Evolutionary conservation across 2,797 vertebrate genomes (phyloP).

Genomic region (Morelia viridis): DNA sequence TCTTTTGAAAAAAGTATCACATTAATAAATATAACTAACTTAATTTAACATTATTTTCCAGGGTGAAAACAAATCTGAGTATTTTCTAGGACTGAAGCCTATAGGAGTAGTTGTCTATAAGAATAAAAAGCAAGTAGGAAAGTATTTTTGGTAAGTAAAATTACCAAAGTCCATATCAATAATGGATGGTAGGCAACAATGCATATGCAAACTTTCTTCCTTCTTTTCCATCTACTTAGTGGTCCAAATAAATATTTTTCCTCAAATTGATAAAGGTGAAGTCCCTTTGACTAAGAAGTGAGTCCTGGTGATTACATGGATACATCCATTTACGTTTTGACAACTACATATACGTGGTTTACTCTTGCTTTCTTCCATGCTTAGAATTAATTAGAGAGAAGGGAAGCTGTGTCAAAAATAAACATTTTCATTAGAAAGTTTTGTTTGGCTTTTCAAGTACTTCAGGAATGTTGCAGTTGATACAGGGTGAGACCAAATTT

Average conservation of each 20-base stretch:
- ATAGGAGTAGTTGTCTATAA: constrained; percentile 88
- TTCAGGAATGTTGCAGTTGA: too few relatives aligned
- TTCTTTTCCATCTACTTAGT: background rate
- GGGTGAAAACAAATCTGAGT: constrained; percentile 89
- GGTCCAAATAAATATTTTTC: background rate
- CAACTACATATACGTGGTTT: background rate
- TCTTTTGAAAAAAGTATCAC: background rate
- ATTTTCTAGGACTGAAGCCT: constrained; percentile 88
- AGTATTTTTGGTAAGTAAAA: constrained; percentile 89
- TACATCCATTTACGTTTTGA: background rate
- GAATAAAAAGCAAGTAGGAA: constrained; percentile 90
- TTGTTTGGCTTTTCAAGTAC: background rate
- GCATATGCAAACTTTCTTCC: background rate
- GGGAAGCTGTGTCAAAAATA: background rate
- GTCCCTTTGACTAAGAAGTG: background rate
- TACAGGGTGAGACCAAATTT: too few relatives aligned
- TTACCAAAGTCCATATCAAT: background rate
- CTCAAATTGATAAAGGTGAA: background rate
- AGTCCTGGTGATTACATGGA: background rate
- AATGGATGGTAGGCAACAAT: background rate
- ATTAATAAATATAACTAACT: background rate
- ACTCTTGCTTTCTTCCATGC: background rate
- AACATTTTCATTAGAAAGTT: background rate
- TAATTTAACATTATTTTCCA: constrained; percentile 68
- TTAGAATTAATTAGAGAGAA: background rate